Base-by-base conservation (phyloP, 37 sponge, comb jelly and placozoan species). In the Aphrocallistes beatrix region DNA sequence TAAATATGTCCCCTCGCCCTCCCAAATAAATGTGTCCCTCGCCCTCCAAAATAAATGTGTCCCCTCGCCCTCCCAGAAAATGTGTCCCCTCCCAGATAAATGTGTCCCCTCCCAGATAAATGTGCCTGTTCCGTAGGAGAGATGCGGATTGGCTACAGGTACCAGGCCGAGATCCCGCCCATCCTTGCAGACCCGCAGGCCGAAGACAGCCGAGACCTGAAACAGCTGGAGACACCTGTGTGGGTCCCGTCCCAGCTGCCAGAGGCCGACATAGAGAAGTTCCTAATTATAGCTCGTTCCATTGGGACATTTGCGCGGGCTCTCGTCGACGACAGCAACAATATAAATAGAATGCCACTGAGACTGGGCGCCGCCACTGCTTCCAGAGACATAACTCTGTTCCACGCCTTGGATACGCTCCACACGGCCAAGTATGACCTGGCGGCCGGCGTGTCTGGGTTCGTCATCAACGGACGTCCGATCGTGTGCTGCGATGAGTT, bases 281-380 rank as follows among this genome's bases (percentile, higher is more conserved):
- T 92, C 51, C 85, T 93, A 8, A 92, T 96, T 16, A 88, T 96
- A 39, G 92, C 96, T 1, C 87, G 94, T 37, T 96, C 96, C 36
- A 93, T 96, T 50, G 96, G 96, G 13, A 96, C 96, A 10, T 96
- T 96, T 96, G 96, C 96, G 19, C 87, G 96, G 1, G 96, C 96
- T 16, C 89, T 96, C 16, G 82, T 94, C 28, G 92, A 94, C 75
- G 93, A 93, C 38, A 88, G 94, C 36, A 91, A 89, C 87, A 93
- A 93, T 51, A 86, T 37, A 13, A 90, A 91, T 25, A 94, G 94
- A 85, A 93, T 93, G 88, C 94, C 93, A 36, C 86, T 96, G 9
- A 86, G 92, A 40, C 88, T 93, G 36, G 93, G 94, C 6, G 96
- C 96, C 28, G 96, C 96, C 17, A 95, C 96, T 39, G 96, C 96